A percentile compares a stretch with the other conserved stretches of the same genome.
Evolutionary conservation across 1,140 invertebrate genomes (phyloP).

Genomic region (Neodiprion fabricii): DNA sequence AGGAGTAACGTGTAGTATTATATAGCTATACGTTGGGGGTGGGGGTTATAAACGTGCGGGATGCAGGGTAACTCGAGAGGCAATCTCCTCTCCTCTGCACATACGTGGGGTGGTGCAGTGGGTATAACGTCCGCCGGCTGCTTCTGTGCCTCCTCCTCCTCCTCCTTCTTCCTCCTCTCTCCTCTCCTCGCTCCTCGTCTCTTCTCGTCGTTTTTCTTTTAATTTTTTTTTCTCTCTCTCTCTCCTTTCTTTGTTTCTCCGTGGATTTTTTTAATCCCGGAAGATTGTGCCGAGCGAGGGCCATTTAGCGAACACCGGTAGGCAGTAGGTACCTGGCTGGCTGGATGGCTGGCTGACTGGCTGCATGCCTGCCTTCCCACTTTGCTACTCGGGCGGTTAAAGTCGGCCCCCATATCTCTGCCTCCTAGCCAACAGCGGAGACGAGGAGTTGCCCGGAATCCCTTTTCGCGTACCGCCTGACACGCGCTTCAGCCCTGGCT

Average conservation of each 20-base stretch:
- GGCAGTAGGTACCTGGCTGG: too few species aligned
- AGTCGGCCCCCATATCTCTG: neutral
- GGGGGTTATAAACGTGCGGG: too few species aligned
- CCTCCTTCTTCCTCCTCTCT: conserved; percentile 33
- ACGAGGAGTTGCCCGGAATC: neutral
- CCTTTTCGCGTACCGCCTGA: neutral
- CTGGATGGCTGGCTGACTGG: conserved; percentile 14
- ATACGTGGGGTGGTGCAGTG: neutral
- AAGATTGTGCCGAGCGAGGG: conserved; percentile 50
- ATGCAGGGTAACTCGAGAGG: neutral
- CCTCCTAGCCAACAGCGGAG: neutral
- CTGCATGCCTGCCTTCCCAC: conserved; percentile 34
- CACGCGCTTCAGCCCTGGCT: neutral
- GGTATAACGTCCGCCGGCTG: neutral
- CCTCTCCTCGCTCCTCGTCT: conserved; percentile 9
- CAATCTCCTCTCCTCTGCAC: too few species aligned
- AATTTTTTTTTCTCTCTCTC: conserved; percentile 25
- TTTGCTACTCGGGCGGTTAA: conserved; percentile 12
- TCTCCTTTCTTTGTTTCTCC: conserved; percentile 30
- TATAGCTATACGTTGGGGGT: neutral
- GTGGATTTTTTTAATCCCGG: conserved; percentile 51
- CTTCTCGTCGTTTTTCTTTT: conserved; percentile 29
- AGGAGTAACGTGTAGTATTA: neutral
- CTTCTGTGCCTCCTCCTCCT: neutral
- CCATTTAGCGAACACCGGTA: conserved; percentile 52